Conservation (phyloP, 2,113 vertebrate genomes). For the Elephantulus edwardii region DNA sequence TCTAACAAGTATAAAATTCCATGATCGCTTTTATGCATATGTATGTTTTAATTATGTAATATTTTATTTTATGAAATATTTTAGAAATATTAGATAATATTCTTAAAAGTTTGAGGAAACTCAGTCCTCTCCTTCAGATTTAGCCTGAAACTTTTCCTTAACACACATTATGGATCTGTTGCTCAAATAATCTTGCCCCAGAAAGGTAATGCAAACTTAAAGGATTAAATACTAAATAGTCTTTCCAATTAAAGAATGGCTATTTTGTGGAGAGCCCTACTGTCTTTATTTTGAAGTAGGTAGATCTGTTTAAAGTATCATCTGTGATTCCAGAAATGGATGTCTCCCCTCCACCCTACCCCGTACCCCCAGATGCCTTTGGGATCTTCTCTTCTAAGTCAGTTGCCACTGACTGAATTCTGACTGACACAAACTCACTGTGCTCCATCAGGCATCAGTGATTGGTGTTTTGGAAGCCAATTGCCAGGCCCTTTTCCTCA, state of each 20-base stretch:
- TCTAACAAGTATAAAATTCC: too few relatives aligned
- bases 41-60: too few relatives aligned
- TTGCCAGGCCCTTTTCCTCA: background rate
- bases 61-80: too few relatives aligned
- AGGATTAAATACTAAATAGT: too few relatives aligned
- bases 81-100: too few relatives aligned
- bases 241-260: too few relatives aligned
- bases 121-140: background rate
- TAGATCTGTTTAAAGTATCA: slow-evolving; percentile 44
- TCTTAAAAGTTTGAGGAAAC: background rate
- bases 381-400: background rate
- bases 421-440: background rate
- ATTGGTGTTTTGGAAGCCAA: background rate
- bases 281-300: slow-evolving; percentile 47
- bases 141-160: slow-evolving; percentile 35
- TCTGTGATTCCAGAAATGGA: slow-evolving; percentile 49
- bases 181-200: background rate
- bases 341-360: background rate
- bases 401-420: too few relatives aligned
- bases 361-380: background rate
- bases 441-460: background rate
- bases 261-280: slow-evolving; percentile 6
- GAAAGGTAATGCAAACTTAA: slow-evolving; percentile 33
- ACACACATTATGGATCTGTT: slow-evolving; percentile 51
- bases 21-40: too few relatives aligned